These are phyloP conservation scores for Channa striata DNA, from an alignment of 2,797 vertebrate genomes.

Conservation along the genomic window DNA sequence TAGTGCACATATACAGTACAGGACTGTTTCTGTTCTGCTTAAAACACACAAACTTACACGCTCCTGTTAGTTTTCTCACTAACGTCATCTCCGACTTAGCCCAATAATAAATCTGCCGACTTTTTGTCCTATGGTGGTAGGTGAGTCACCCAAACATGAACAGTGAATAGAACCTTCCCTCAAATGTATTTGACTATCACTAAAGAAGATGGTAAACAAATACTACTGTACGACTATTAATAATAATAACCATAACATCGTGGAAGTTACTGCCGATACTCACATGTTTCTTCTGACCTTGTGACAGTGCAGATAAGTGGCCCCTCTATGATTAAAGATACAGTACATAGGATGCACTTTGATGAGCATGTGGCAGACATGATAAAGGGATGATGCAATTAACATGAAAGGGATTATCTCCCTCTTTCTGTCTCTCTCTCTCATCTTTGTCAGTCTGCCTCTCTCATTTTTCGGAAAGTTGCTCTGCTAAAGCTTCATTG, in stretches of 20 bases:
- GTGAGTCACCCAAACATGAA: too few relatives aligned
- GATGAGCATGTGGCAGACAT: constrained; percentile 44
- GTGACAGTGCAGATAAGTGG: constrained; percentile 33
- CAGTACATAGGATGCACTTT: constrained; percentile 42
- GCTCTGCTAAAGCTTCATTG: constrained; percentile 30
- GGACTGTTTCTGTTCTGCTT: too few relatives aligned
- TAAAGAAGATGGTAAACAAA: too few relatives aligned
- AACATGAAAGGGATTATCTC: constrained; percentile 62
- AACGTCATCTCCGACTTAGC: neutral
- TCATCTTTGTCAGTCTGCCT: constrained; percentile 6
- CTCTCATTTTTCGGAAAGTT: constrained; percentile 32
- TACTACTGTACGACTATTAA: too few relatives aligned
- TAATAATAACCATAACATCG: neutral
- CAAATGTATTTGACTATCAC: too few relatives aligned
- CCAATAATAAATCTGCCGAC: neutral
- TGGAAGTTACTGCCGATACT: constrained; percentile 14
- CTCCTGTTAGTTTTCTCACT: neutral
- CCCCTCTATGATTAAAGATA: constrained; percentile 31
- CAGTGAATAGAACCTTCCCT: too few relatives aligned
- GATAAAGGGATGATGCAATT: constrained; percentile 68
- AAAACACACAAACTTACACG: too few relatives aligned
- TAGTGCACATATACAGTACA: constrained; percentile 4
- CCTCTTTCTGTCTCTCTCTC: constrained; percentile 6
- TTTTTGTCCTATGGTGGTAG: neutral
- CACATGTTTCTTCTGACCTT: constrained; percentile 55